Evolutionary conservation across 1,140 invertebrate species (phyloP), one percentile per base, ranked within the genome.

Genomic region (Holotrichia oblita): DNA sequence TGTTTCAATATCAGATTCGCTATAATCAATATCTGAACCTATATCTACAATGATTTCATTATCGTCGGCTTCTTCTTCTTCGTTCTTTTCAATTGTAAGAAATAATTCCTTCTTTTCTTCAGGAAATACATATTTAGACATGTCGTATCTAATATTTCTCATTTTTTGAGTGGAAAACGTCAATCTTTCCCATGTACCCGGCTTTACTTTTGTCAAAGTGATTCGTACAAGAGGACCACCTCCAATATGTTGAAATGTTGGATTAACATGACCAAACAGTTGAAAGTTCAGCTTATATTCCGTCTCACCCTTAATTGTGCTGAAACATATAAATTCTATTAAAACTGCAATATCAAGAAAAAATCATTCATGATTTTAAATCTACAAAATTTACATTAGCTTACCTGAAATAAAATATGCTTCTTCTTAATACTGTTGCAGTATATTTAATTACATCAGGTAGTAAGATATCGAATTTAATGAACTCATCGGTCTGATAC

Each of bases 381-480:
- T 10, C 14, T 40, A 27, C 14, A 27, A 3, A 12, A 12, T 20
- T 22, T 12, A 17, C 6, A 73, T n/a, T n/a, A 34, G 75, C 83
- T 79, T 79, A 84, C 83, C 78, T 79, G 74, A 84, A 85, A 59
- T 79, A 69, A 24, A 85, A 82, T 20, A 79, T 79, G 73, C 77
- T 81, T 34, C 77, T 78, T 41, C 80, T 80, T 17, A 77, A 73
- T n/a, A 85, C 40, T 17, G 10, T 79, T 9, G 81, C 48, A 59
- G 79, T 80, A 44, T 79, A 81, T 64, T 80, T 75, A 14, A 78
- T 9, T 2, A 82, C 81, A 40, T 82, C 81, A 0, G 79, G 73
- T 14, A 85, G 41, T 78, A 80, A 78, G 20, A 85, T 83, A 40
- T 73, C 76, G 2, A 85, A n/a, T 64, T 81, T 82, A 14, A 85